Conservation (phyloP, 2,797 vertebrate genomes). For the Pygocentrus nattereri region DNA sequence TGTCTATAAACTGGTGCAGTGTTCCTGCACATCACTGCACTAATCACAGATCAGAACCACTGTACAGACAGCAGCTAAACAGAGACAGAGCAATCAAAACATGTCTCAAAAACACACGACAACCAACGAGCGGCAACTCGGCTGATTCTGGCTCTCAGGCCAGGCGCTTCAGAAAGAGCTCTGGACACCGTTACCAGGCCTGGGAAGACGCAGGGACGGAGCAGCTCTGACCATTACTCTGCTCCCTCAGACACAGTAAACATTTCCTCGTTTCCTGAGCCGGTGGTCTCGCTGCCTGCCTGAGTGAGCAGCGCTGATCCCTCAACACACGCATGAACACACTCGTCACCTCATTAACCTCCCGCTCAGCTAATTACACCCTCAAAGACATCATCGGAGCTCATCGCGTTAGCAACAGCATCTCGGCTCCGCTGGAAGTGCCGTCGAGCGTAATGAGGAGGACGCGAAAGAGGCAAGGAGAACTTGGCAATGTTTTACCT, state of each 20-base stretch:
- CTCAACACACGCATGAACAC: conserved; percentile 36
- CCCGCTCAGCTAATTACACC: conserved; percentile 38
- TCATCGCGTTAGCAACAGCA: neutral
- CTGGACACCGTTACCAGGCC: neutral
- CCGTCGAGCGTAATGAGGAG: neutral
- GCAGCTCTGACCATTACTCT: neutral
- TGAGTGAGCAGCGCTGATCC: conserved; percentile 44
- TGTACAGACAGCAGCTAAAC: too few species aligned
- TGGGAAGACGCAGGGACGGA: neutral
- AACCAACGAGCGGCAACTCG: too few species aligned
- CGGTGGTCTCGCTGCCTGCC: conserved; percentile 54
- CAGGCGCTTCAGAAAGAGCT: neutral
- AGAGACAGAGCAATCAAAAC: too few species aligned
- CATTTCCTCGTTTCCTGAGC: conserved; percentile 61
- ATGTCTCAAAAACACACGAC: too few species aligned
- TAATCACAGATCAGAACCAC: too few species aligned
- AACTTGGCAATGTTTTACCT: neutral
- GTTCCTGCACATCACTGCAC: too few species aligned
- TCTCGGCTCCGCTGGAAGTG: neutral
- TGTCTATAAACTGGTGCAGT: too few species aligned
- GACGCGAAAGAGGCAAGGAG: neutral
- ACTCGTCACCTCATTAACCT: conserved; percentile 46
- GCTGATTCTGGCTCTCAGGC: too few species aligned
- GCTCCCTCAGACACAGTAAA: conserved; percentile 1
- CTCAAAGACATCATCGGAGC: conserved; percentile 42